Evolutionary conservation across 2,797 vertebrate genomes (phyloP), one percentile per base, ranked within the genome.

Genomic region (Microctenopoma stevenorrisi): DNA sequence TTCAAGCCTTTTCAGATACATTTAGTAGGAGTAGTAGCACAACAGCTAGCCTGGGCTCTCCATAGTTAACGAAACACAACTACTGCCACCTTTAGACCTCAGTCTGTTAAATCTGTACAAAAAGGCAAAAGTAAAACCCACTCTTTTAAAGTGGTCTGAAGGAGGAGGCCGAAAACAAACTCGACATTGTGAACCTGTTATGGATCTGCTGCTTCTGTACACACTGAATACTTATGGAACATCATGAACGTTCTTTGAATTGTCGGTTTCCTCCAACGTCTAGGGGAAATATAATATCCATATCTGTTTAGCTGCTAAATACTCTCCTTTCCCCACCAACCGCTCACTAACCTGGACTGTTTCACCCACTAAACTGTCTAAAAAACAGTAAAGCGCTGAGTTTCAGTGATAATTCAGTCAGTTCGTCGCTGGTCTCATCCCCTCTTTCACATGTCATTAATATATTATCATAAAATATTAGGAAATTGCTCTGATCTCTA

Each of bases 1-100:
- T 55, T 72, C 73, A 71, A 11, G 49, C 5, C 18, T 44, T 4
- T 35, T 46, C 48, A 56, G 33, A 57, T 67, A 66, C 53, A 18
- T 44, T 60, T 72, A 12, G 38, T 30, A 10, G 28, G 4, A 54
- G 22, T 22, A 22, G 22, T 66, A 55, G 2, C 47, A 40, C 38
- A 28, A 46, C 25, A 22, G 3, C 9, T 52, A 22, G 16, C 54
- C 48, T 65, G 50, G 7, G 15, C 9, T 13, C 3, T 37, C 40
- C 18, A 7, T 14, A 58, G 40, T 15, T 37, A 22, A 53, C 4
- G 33, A 52, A 52, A n/a, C n/a, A 11, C 15, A 30, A 7, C 26
- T 3, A 43, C 22, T 8, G 5, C 14, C 54, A 10, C 22, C 15
- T 40, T 4, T 55, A 15, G 26, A 43, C 33, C 37, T 38, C 30